phyloP scores from a whole-genome alignment of 1,140 invertebrate genomes.

The Drosophila pandora region DNA sequence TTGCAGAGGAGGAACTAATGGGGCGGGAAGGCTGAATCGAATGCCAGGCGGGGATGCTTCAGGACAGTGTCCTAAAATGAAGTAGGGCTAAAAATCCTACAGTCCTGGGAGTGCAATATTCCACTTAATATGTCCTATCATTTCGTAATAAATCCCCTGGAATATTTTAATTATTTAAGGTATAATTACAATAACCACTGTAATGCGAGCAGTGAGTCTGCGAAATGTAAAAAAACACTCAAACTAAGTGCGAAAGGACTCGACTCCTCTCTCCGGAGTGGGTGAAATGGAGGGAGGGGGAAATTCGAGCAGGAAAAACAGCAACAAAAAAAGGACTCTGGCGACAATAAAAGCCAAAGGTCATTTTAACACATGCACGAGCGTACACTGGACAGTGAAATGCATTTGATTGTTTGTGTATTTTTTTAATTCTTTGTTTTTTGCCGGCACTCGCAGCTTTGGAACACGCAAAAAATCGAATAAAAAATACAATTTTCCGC shows the following conservation, averaged over 20 bases:
- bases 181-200: slow-evolving; percentile 4
- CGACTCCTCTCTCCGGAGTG: background rate
- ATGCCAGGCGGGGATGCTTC: background rate
- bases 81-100: too few relatives aligned
- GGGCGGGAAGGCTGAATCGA: background rate
- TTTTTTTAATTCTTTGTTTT: slow-evolving; percentile 24
- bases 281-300: background rate
- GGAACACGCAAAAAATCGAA: slow-evolving; percentile 50
- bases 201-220: background rate
- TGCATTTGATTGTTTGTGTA: slow-evolving; percentile 77
- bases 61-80: background rate
- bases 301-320: slow-evolving; percentile 9
- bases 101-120: background rate
- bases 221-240: background rate
- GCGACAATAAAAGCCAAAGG: slow-evolving; percentile 72
- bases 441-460: slow-evolving; percentile 28
- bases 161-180: background rate
- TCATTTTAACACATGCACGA: slow-evolving; percentile 62
- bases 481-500: slow-evolving; percentile 72
- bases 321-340: slow-evolving; percentile 11
- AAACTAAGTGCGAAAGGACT: background rate
- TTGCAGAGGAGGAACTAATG: slow-evolving; percentile 1
- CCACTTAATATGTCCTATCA: background rate
- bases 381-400: slow-evolving; percentile 49
- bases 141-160: background rate